Base-by-base conservation (phyloP, 2,797 vertebrate genomes). In the Onychomys arenicola region DNA sequence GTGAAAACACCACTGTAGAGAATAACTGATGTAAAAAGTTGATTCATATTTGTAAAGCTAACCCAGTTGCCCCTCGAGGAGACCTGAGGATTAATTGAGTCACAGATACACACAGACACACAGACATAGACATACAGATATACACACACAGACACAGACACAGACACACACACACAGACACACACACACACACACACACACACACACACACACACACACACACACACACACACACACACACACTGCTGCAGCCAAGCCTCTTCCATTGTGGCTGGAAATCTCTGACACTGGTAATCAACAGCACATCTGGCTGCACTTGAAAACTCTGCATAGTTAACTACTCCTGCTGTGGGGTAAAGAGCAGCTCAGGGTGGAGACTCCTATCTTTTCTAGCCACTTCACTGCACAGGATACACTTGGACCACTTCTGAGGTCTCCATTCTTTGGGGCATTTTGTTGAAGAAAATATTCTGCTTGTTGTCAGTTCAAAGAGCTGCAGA, bases 401-500 rank as follows among this genome's bases (percentile, higher is more conserved):
- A 14, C 32, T 84, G 76, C 67, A 37, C 46, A 14, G n/a, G 52
- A 14, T 94, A 6, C 61, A 63, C 71, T 32, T 84, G 91, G 88
- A 63, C 32, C 49, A 71, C 43, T 95, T 94, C 57, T 92, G 88
- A 93, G 52, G 16, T 75, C 82, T 90, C 23, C 12, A 96, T 43
- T 5, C 77, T 78, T 94, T 87, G 77, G 77, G 63, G 29, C 16
- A 29, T 81, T 78, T 95, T 96, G 95, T n/a, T 82, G 52, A 93
- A 87, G 75, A 86, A 92, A 90, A 69, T 25, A 71, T 61, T 25
- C 6, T 82, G 32, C 83, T 40, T 82, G 89, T 40, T 90, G 67
- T 75, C 3, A 23, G 63, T 96, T 97, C 94, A 97, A 97, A 97
- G 93, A 46, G 88, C 83, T 88, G n/a, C 3, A 0, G 85, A 80